phyloP scores from a whole-genome alignment of 2,113 vertebrate genomes.

The Chloebia gouldiae region DNA sequence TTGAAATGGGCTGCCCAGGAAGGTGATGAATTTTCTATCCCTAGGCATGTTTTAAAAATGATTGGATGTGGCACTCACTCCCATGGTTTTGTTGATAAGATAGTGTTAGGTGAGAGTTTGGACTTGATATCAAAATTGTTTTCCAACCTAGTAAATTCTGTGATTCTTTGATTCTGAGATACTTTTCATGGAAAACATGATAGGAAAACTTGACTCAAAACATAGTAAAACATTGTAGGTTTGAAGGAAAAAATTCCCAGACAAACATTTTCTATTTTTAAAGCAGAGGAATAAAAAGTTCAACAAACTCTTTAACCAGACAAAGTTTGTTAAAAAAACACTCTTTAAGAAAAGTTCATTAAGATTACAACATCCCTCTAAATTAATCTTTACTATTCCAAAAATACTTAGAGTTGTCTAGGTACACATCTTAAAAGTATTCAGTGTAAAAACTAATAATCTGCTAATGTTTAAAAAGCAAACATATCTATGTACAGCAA shows the following conservation, averaged over 20 bases:
- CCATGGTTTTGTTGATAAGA: not conserved
- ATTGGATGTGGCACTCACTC: not conserved
- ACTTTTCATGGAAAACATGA: not conserved
- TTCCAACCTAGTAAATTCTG: not conserved
- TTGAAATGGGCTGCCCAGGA: not conserved
- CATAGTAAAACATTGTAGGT: not conserved
- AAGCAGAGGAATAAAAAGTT: fast-evolving
- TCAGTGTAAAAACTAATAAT: not conserved
- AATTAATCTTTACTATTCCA: not conserved
- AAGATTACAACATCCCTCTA: not conserved
- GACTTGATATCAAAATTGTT: not conserved
- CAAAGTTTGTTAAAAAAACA: not conserved
- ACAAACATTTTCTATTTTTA: not conserved
- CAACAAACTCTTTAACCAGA: not conserved
- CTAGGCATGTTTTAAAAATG: not conserved
- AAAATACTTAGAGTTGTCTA: not conserved
- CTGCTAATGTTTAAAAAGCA: not conserved
- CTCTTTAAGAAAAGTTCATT: not conserved
- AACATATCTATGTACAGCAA: not conserved
- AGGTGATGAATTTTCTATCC: fast-evolving
- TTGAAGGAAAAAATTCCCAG: not conserved
- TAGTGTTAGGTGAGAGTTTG: not conserved
- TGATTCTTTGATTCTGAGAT: not conserved
- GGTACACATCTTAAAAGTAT: not conserved
- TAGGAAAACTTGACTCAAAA: not conserved